Conservation (phyloP, 37 sponge, comb jelly and placozoan species). For the Aplysina aerophoba region DNA sequence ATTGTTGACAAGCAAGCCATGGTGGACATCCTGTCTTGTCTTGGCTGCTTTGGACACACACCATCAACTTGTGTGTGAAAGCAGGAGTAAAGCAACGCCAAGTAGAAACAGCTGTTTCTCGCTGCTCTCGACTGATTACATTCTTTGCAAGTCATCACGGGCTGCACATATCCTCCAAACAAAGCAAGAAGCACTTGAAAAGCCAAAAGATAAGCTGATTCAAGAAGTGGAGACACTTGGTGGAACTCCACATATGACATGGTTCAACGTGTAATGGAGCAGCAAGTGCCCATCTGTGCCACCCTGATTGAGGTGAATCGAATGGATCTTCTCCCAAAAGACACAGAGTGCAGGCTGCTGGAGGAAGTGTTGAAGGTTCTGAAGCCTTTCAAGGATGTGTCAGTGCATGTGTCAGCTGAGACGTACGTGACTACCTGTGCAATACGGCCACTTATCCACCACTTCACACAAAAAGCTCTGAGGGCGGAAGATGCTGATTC, state of each 20-base stretch:
- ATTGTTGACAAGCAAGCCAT: too few relatives aligned
- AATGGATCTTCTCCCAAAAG: constrained; percentile 32
- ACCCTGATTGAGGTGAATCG: constrained; percentile 22
- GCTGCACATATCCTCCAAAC: constrained; percentile 4
- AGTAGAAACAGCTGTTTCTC: constrained; percentile 11
- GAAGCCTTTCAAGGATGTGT: constrained; percentile 30
- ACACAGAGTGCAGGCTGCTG: constrained; percentile 9
- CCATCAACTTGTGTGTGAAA: too few relatives aligned
- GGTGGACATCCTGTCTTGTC: too few relatives aligned
- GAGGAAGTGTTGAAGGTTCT: constrained; percentile 20
- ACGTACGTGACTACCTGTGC: constrained; percentile 48
- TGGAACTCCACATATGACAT: constrained; percentile 30
- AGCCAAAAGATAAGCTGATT: neutral
- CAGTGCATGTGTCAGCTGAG: constrained; percentile 29
- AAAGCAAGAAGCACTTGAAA: constrained; percentile 23
- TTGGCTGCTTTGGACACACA: too few relatives aligned
- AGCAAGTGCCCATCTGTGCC: constrained; percentile 34
- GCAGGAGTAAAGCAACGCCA: too few relatives aligned
- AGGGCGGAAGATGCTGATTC: neutral
- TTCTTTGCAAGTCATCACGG: constrained; percentile 33
- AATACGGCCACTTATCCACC: constrained; percentile 35
- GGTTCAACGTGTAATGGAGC: constrained; percentile 20
- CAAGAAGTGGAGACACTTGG: constrained; percentile 46
- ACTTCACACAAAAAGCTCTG: too few relatives aligned
- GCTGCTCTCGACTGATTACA: constrained; percentile 31